Evolutionary conservation across 2,888 invertebrate species (phyloP), one percentile per base, ranked within the genome.

Genomic region (Alitta virens): DNA sequence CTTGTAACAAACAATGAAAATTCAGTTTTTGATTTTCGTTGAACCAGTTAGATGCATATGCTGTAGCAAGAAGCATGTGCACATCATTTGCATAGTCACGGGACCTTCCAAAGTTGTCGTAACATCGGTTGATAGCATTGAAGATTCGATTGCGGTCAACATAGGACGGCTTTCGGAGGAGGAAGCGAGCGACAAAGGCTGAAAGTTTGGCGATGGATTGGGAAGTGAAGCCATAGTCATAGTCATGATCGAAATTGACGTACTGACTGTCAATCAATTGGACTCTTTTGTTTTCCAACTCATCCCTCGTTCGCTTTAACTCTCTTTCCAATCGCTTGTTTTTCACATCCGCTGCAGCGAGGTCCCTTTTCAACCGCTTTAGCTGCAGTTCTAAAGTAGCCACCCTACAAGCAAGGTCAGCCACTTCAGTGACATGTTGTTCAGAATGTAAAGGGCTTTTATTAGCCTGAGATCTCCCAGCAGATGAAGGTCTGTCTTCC

Each of bases 11-110:
- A 63, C 71, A 72, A 24, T 73, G 71, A 25, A 78, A 63, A 9
- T 68, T 70, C 5, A 72, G 63, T 38, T 74, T 66, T 57, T 78
- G 75, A 24, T 66, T 63, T 12, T 73, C 69, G 3, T 70, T 65
- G 64, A 79, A 79, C 79, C 79, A 79, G 61, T 77, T 75, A 62
- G 77, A 74, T 26, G 78, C 77, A 50, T 73, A 74, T 3, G 78
- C 74, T 2, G 76, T 78, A n/a, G 79, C 77, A 21, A 79, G 60
- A 14, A 79, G 70, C 77, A 79, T 78, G 65, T 78, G 78, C 0
- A 78, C 73, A 53, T 78, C 78, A 54, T 76, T 71, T 58, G 74
- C 74, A 27, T 68, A 72, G 5, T 64, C 68, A 1, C 52, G 40
- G 26, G 71, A 71, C 7, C 73, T 59, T 2, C 72, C 71, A 55